These are phyloP conservation scores for Seriola dumerili DNA, from an alignment of 2,113 vertebrate species.

Conservation along the genomic window DNA sequence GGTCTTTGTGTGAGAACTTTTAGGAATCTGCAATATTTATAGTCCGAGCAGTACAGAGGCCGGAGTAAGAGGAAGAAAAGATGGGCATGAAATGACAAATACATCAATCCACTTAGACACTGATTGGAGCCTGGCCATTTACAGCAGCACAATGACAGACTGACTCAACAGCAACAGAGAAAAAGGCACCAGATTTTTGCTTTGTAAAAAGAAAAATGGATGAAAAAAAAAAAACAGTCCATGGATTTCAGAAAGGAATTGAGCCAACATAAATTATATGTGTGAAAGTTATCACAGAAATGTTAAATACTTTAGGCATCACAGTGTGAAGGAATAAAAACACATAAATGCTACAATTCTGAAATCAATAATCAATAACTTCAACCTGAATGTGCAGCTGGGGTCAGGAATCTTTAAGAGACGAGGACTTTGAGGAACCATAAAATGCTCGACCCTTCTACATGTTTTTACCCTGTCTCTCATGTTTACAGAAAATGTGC, in stretches of 20 bases:
- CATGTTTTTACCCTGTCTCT: no score
- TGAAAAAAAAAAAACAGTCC: background rate
- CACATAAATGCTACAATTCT: background rate
- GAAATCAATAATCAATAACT: background rate
- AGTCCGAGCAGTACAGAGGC: background rate
- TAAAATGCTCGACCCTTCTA: background rate
- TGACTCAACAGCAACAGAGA: constrained; percentile 21
- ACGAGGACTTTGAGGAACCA: background rate
- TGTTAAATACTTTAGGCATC: background rate
- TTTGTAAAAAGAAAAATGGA: background rate
- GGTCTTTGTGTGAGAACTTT: constrained; percentile 2
- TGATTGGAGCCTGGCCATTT: constrained; percentile 25
- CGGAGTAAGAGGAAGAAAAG: background rate
- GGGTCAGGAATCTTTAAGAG: background rate
- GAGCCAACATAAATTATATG: background rate
- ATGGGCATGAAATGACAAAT: background rate
- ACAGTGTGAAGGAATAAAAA: background rate
- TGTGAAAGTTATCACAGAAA: background rate
- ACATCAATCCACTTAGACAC: constrained; percentile 31
- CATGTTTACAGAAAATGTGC: no score
- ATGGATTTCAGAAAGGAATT: background rate
- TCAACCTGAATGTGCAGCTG: background rate
- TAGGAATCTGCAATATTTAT: constrained; percentile 9
- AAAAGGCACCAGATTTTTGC: constrained; percentile 1
- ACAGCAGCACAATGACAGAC: constrained; percentile 36